Conservation (phyloP, 2,888 invertebrate genomes). For the Reticulitermes lucifugus region DNA sequence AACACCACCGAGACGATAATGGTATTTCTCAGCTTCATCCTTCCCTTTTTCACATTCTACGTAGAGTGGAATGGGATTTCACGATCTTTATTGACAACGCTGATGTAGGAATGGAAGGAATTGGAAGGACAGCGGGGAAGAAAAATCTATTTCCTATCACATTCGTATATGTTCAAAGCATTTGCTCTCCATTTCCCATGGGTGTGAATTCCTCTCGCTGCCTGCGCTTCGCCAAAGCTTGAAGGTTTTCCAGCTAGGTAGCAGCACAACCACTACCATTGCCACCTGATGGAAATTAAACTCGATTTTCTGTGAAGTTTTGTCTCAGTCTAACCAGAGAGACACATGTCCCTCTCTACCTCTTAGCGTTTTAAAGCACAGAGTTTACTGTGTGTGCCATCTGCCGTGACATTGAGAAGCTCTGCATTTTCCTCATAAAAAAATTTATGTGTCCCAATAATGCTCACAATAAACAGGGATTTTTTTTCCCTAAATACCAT, state of each 20-base stretch:
- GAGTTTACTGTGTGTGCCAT: too few species aligned
- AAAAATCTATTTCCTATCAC: slow-evolving; percentile 50
- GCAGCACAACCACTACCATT: background rate
- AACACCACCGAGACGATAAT: slow-evolving; percentile 2
- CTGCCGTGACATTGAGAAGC: too few species aligned
- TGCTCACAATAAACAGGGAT: too few species aligned
- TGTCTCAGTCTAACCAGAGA: background rate
- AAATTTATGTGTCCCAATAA: too few species aligned
- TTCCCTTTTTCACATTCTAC: background rate
- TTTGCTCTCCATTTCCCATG: slow-evolving; percentile 47
- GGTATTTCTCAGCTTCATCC: background rate
- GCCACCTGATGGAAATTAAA: slow-evolving; percentile 7
- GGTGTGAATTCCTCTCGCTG: background rate
- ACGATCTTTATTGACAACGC: slow-evolving; percentile 4
- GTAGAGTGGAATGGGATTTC: background rate
- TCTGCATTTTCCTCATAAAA: background rate
- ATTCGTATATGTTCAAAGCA: slow-evolving; percentile 48
- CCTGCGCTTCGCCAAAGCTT: background rate
- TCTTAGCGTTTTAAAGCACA: background rate
- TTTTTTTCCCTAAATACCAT: too few species aligned
- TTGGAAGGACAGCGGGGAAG: slow-evolving; percentile 15
- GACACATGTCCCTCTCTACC: background rate
- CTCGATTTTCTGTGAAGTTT: background rate
- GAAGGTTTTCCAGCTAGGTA: background rate
- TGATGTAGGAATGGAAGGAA: background rate